These are phyloP conservation scores for Clanis bilineata DNA, from an alignment of 2,888 invertebrate species.

Conservation along the genomic window DNA sequence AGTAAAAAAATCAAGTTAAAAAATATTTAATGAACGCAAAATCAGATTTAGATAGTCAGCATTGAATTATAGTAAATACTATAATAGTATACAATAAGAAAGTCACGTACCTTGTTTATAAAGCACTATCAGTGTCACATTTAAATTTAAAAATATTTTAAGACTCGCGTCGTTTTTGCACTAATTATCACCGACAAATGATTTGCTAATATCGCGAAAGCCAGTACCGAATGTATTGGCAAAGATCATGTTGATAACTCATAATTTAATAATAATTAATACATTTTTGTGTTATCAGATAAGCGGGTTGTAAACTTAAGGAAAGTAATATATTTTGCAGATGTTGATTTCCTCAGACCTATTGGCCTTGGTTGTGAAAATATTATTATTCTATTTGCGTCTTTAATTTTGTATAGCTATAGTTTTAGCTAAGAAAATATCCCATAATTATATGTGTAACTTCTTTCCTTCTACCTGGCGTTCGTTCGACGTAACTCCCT, in stretches of 20 bases:
- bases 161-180: slow-evolving; percentile 46
- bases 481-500: too few species aligned
- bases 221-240: neutral
- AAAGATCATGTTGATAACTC: neutral
- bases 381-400: too few species aligned
- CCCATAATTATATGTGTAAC: too few species aligned
- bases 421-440: too few species aligned
- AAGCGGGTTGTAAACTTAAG: neutral
- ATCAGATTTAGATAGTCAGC: too few species aligned
- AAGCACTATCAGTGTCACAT: slow-evolving; percentile 21
- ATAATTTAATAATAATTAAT: neutral
- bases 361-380: too few species aligned
- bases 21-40: too few species aligned
- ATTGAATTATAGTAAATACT: neutral
- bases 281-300: slow-evolving; percentile 6
- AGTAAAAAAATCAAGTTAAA: too few species aligned
- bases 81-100: neutral
- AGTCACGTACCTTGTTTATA: slow-evolving; percentile 23
- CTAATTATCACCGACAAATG: slow-evolving; percentile 46
- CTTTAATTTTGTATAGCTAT: too few species aligned
- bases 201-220: slow-evolving; percentile 25
- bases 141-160: slow-evolving; percentile 19
- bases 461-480: too few species aligned
- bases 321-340: neutral
- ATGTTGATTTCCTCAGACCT: too few species aligned